phyloP scores from a whole-genome alignment of 2,888 invertebrate genomes.

The Pyrrhia umbra region DNA sequence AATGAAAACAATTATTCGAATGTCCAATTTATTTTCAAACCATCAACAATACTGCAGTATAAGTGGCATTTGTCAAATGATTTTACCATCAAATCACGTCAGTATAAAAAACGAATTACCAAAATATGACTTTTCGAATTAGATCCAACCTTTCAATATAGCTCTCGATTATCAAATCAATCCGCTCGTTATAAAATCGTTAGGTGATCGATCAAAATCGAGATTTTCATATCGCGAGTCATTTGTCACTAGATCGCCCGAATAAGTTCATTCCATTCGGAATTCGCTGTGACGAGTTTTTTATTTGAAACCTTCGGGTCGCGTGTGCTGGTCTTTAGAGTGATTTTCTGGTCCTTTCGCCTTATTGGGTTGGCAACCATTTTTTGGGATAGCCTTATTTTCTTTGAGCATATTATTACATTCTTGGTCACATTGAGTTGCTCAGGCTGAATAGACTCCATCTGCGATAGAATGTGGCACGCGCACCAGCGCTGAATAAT shows the following conservation, averaged over 20 bases:
- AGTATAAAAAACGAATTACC: conserved; percentile 25
- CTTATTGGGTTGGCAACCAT: conserved; percentile 21
- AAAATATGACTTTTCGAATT: conserved; percentile 30
- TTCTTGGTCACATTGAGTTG: conserved; percentile 10
- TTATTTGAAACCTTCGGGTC: conserved; percentile 60
- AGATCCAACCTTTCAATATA: conserved; percentile 5
- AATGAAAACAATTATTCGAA: no score
- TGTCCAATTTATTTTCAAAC: background rate
- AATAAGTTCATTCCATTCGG: conserved; percentile 68
- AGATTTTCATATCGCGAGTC: conserved; percentile 67
- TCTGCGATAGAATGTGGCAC: no score
- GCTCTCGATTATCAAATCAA: conserved; percentile 44
- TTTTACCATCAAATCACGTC: background rate
- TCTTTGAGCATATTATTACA: conserved; percentile 47
- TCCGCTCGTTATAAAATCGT: conserved; percentile 39
- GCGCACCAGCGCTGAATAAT: no score
- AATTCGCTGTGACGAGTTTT: conserved; percentile 62
- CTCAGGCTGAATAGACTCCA: no score
- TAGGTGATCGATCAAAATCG: conserved; percentile 50
- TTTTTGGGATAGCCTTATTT: background rate
- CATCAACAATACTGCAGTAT: background rate
- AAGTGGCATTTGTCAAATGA: background rate
- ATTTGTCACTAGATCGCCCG: conserved; percentile 64
- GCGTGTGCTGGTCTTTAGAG: conserved; percentile 55
- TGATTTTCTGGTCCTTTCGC: conserved; percentile 29